These are phyloP conservation scores for Andrena minutula DNA, from an alignment of 2,888 invertebrate species.

Conservation along the genomic window DNA sequence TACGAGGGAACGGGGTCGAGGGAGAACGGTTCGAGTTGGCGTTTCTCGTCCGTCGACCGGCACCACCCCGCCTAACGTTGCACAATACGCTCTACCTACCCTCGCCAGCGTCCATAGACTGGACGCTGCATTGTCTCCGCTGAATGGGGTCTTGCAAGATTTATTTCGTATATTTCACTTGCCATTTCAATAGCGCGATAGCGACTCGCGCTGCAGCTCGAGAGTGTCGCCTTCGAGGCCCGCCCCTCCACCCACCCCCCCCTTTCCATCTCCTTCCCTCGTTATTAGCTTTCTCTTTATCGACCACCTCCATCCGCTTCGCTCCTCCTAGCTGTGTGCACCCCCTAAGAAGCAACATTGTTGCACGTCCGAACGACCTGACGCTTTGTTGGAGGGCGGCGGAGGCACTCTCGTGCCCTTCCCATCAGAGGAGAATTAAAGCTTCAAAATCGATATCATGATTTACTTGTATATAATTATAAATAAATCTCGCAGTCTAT, in stretches of 20 bases:
- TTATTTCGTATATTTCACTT: slow-evolving; percentile 85
- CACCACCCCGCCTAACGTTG: slow-evolving; percentile 72
- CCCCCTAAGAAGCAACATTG: slow-evolving; percentile 67
- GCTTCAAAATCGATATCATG: neutral
- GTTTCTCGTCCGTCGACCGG: slow-evolving; percentile 74
- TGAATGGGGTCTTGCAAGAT: slow-evolving; percentile 85
- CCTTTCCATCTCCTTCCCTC: slow-evolving; percentile 14
- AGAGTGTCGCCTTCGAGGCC: slow-evolving; percentile 75
- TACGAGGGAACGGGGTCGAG: slow-evolving; percentile 69
- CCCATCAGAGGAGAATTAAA: slow-evolving; percentile 13
- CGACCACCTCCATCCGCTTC: slow-evolving; percentile 9
- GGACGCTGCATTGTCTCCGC: slow-evolving; percentile 84
- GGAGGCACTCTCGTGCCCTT: slow-evolving; percentile 7
- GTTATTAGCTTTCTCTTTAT: slow-evolving; percentile 64
- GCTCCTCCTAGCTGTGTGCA: slow-evolving; percentile 36
- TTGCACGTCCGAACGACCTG: slow-evolving; percentile 57
- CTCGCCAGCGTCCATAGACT: slow-evolving; percentile 81
- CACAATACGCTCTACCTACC: slow-evolving; percentile 82
- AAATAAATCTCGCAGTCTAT: neutral
- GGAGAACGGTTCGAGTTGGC: slow-evolving; percentile 77
- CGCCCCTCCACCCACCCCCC: slow-evolving; percentile 12
- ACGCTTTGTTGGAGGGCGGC: slow-evolving; percentile 39
- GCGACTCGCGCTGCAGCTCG: slow-evolving; percentile 76
- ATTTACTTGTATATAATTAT: neutral
- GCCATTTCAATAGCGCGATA: slow-evolving; percentile 84